Evolutionary conservation across 2,888 invertebrate species (phyloP), one percentile per base, ranked within the genome.

Genomic region (Chrysolina haemoptera): DNA sequence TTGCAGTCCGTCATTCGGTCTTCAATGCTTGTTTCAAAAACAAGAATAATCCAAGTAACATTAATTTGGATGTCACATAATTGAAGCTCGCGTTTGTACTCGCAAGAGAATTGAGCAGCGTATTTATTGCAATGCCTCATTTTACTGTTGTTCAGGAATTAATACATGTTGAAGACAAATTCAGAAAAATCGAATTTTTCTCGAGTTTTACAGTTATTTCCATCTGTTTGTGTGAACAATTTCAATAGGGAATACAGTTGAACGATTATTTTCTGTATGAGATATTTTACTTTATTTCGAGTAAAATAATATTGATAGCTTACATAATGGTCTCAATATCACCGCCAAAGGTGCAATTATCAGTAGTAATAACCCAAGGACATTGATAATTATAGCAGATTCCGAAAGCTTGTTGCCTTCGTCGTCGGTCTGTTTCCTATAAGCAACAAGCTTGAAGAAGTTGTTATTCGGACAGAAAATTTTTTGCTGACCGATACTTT

Each of bases 1-100:
- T 67, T 67, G 55, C 53, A 67, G 53, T 67, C 67, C 8, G 41
- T 67, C 67, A 67, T 67, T 67, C 67, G 35, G n/a, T 67, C 55
- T 22, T 40, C 67, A 14, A 40, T 40, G 18, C 67, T 40, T 20
- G 67, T 67, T 67, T 53, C 16, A 53, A 40, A 40, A 40, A 67
- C 67, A 35, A 53, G 53, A 53, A 67, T 53, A 14, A 55, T 27
- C 11, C 40, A 20, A 53, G 53, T 18, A 66, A 66, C 50, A 50
- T 66, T 50, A 66, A 66, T 66, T 66, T 50, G 66, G 65, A 35
- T n/a, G 27, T 35, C 35, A 43, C 53, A 16, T 43, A 67, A 67
- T 67, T 67, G 53, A 67, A 35, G 53, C 35, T 53, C 40, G 18
- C 16, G 48, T 67, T 55, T 67, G 55, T 67, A 53, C 12, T 35